Percentiles rank a stretch among this genome's conserved stretches.
Conservation (phyloP, 2,113 vertebrate genomes). For the Xenopus tropicalis region UCB_Xtro_10.0 CM004448.2:63741501-63742000, state of each 20-base stretch:
- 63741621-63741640: background rate
- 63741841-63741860: background rate
- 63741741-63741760: slow-evolving; percentile 70
- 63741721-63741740: slow-evolving; percentile 76
- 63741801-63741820: background rate
- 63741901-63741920: too few species aligned
- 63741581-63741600: too few species aligned
- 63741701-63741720: slow-evolving; percentile 99
- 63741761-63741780: slow-evolving; percentile 68
- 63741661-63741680: slow-evolving; percentile 76
- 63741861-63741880: background rate
- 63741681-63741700: slow-evolving; percentile 98
- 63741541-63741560: too few species aligned
- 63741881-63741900: too few species aligned
- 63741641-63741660: background rate
- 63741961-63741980: too few species aligned
- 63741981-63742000: too few species aligned
- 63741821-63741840: background rate
- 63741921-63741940: too few species aligned
- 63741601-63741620: background rate
- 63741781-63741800: slow-evolving; percentile 20
- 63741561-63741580: too few species aligned
- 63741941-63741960: too few species aligned
- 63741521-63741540: too few species aligned
- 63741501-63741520: too few species aligned